Evolutionary conservation across 1,140 invertebrate genomes (phyloP), one percentile per base, ranked within the genome.

Genomic region (Leucophenga varia): DNA sequence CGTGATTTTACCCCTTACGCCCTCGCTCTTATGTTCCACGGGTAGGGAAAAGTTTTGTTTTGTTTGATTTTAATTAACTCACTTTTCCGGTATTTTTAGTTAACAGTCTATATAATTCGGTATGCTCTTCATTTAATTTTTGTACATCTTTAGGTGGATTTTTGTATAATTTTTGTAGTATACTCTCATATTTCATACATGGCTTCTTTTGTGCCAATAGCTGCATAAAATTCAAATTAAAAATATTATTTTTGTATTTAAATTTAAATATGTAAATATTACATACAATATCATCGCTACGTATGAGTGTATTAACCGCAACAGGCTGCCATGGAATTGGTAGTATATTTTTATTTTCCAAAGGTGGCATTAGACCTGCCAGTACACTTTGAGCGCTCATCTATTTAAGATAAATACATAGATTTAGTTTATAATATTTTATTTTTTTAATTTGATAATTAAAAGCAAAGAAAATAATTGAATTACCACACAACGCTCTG

Each of bases 381-480:
- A 95, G 77, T 42, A 94, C 80, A 25, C 84, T 79, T 63, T 87
- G 83, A 1, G 89, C 90, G 72, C 91, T 95, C 86, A 92, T 93
- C 63, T 67, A 25, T 10, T 6, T 10, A 65, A 67, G 59, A 67
- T 67, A 67, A 67, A 49, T 43, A 56, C n/a, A n/a, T 38, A 38
- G 14, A 14, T 43, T 22, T 22, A 25, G 46, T 34, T 36, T 42
- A 54, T 25, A 25, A 25, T 10, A 25, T 25, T 25, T 25, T 6
- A 25, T n/a, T 25, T 25, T 6, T 25, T 10, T 25, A 25, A 25
- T 25, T 25, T 25, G 22, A 25, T 10, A 25, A 25, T 25, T 6
- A 25, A 10, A 25, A 6, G 10, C 22, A 25, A 25, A 25, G 5
- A 25, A 25, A 25, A n/a, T n/a, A n/a, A n/a, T 10, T 6, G 43